Evolutionary conservation across 2,113 vertebrate genomes (phyloP).

Genomic region (Euleptes europaea): DNA sequence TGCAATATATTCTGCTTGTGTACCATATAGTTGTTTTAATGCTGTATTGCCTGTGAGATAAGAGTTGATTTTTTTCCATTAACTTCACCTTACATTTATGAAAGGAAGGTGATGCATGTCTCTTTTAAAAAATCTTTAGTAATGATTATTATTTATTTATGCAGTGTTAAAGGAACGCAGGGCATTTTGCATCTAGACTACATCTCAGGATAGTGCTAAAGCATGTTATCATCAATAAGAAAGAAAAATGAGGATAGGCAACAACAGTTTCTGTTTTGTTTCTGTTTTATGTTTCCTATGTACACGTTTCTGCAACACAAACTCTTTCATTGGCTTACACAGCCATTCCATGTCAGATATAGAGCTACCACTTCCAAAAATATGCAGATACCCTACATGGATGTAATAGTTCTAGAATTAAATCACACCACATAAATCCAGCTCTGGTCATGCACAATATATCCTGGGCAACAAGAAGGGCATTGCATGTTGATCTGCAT

Average conservation of each 20-base stretch:
- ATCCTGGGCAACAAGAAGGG: neutral
- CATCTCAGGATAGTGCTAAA: neutral
- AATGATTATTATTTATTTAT: slow-evolving; percentile 64
- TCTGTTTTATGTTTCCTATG: neutral
- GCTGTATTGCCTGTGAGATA: slow-evolving; percentile 57
- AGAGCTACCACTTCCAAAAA: neutral
- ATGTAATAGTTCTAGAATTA: neutral
- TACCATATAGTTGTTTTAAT: slow-evolving; percentile 55
- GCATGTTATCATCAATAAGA: slow-evolving; percentile 5
- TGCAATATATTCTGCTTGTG: slow-evolving; percentile 52
- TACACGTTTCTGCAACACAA: accelerated
- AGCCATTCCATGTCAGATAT: neutral
- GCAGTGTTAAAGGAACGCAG: slow-evolving; percentile 11
- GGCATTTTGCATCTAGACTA: slow-evolving; percentile 37
- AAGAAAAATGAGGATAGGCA: slow-evolving; percentile 33
- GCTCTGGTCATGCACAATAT: neutral
- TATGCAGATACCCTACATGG: neutral
- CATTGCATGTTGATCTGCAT: neutral
- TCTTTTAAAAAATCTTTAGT: slow-evolving; percentile 63
- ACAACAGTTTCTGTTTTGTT: neutral
- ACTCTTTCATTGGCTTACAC: accelerated
- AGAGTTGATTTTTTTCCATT: slow-evolving; percentile 58
- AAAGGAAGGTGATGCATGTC: slow-evolving; percentile 59
- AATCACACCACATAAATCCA: neutral
- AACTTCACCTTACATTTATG: slow-evolving; percentile 64